Evolutionary conservation across 2,113 vertebrate species (phyloP), one percentile per base, ranked within the genome.

Genomic region (Anser brachyrhynchus): DNA sequence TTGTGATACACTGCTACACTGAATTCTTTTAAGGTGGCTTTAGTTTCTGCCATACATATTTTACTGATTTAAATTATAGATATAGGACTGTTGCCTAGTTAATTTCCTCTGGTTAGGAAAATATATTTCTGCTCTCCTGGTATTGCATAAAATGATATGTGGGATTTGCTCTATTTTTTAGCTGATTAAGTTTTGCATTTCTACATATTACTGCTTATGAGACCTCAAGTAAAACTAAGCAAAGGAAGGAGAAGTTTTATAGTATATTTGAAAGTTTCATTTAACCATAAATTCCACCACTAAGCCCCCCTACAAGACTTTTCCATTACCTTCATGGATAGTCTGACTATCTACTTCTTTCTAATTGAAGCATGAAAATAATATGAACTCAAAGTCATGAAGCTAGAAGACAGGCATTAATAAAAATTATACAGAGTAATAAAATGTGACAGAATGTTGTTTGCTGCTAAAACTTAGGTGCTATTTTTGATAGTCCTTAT

Each of bases 341-440:
- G 90, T 58, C 89, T 96, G 91, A 78, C 93, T 94, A 96, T 97
- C 96, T 87, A n/a, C 89, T 95, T 94, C 93, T 95, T 96, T 94
- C 93, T 97, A 97, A 97, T 94, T 97, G 97, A 96, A 97, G 96
- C 97, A 96, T 97, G 97, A 96, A 97, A 97, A 97, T 94, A 97
- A 97, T 96, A 95, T 96, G 96, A 97, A 96, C 94, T 81, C 93
- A 37, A 94, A 97, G 96, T 96, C 97, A 96, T 91, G 95, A 92
- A 95, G 93, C 93, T 96, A 14, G 95, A 91, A 89, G 92, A 65
- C 90, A 94, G 92, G 91, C 96, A 96, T 96, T 97, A 97, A 94
- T 86, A 96, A 96, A 96, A 96, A 92, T 89, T 74, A 95, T 76
- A 78, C 77, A 65, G 70, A 66, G 65, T 97, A 97, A 97, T 97